phyloP scores from a whole-genome alignment of 2,888 invertebrate species.

The Cheilosia vulpina region DNA sequence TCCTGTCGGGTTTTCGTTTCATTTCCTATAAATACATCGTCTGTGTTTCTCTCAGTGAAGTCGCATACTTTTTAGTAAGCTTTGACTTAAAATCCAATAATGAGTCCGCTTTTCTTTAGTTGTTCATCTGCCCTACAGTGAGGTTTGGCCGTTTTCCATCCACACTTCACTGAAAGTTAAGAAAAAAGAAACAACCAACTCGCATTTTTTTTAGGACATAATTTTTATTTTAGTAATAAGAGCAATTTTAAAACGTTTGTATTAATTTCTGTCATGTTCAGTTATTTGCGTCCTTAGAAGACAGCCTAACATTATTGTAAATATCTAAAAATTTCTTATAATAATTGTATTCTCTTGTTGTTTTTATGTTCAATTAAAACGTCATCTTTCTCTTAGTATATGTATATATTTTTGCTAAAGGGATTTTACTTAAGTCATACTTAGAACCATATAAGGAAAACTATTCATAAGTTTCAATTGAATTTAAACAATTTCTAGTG shows the following conservation, averaged over 20 bases:
- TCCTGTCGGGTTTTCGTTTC: no score
- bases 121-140: no score
- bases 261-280: constrained; percentile 60
- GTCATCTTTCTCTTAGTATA: constrained; percentile 2
- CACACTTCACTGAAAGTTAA: background rate
- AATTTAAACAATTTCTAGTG: constrained; percentile 66
- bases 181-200: background rate
- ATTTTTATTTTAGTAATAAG: constrained; percentile 75
- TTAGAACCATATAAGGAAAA: constrained; percentile 70
- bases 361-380: constrained; percentile 29
- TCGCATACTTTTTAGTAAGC: no score
- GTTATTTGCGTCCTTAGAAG: constrained; percentile 63
- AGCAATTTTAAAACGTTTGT: constrained; percentile 72
- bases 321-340: constrained; percentile 73
- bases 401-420: constrained; percentile 35
- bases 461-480: constrained; percentile 74
- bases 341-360: constrained; percentile 37
- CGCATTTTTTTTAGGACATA: constrained; percentile 59
- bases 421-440: constrained; percentile 64
- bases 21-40: no score
- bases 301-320: constrained; percentile 70
- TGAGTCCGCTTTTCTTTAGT: no score
- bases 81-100: no score
- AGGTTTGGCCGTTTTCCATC: no score
- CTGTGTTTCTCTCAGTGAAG: no score